Percentiles rank a stretch among this genome's conserved stretches.
phyloP scores from a whole-genome alignment of 2,797 vertebrate species.

The Dipus sagitta region DNA sequence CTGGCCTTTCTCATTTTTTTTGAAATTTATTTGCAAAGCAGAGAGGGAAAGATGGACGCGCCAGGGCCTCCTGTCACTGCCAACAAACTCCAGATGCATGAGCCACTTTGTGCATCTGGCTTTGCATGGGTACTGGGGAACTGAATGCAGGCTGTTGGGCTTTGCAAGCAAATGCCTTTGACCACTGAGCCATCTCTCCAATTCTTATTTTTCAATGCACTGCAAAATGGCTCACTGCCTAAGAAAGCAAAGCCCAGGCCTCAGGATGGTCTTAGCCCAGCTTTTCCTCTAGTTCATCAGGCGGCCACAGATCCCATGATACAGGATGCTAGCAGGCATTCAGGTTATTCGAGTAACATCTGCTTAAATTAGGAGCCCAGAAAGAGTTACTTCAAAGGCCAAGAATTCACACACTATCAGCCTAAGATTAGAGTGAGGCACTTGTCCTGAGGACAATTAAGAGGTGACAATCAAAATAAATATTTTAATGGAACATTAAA shows the following conservation, averaged over 20 bases:
- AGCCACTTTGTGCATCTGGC: no score
- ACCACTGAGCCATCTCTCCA: no score
- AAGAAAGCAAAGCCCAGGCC: neutral
- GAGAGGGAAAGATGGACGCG: no score
- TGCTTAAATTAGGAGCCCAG: neutral
- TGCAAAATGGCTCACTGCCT: neutral
- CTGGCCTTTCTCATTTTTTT: no score
- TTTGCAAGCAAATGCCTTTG: no score
- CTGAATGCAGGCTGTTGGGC: no score
- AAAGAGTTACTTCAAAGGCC: neutral
- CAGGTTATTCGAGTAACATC: neutral
- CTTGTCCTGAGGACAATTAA: neutral
- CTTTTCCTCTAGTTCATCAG: neutral
- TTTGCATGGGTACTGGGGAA: no score
- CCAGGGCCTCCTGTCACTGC: no score
- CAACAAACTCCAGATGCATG: no score
- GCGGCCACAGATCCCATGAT: neutral
- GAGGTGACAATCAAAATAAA: neutral
- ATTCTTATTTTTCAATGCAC: neutral
- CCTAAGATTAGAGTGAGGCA: neutral
- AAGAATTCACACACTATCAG: neutral
- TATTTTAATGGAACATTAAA: conserved; percentile 11
- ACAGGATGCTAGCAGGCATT: no score
- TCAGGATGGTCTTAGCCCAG: neutral
- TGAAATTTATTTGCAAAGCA: no score